Evolutionary conservation across 2,888 invertebrate genomes (phyloP), one percentile per base, ranked within the genome.

Genomic region (Drosophila anomalipes): DNA sequence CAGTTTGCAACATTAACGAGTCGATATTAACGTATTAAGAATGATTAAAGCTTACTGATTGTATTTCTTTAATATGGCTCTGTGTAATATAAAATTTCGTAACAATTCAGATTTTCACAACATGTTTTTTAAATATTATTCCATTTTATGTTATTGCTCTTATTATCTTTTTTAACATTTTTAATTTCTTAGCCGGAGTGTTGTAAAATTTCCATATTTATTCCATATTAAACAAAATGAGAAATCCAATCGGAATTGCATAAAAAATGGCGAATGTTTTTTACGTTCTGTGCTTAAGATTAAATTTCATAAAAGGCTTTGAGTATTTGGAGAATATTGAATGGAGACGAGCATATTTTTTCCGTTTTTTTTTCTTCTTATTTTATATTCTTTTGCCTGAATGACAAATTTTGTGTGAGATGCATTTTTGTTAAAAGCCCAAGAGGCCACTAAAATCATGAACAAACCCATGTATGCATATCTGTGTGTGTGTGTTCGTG

Each of bases 351-450:
- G 30, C 28, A 51, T 6, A 10, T 26, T 19, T 51, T 41, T 57
- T n/a, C 1, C 26, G 10, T 1, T 10, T 26, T 7, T 19, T 37
- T 12, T 22, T 6, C 2, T 19, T 5, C 16, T 35, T 54, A 3
- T 19, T 51, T 12, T 33, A 5, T 4, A 32, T 59, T 63, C 33
- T 68, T 57, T 44, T 54, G 60, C n/a, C 49, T 66, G 81, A 75
- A 86, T 86, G 84, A 75, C 84, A 84, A 86, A 81, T 81, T 81
- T 54, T 74, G 61, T 81, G 71, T 75, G 66, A 72, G 73, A 79
- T 83, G 87, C 82, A 79, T 72, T 86, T 86, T 78, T 83, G 81
- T 75, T 66, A 78, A 88, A 72, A 65, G 52, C 75, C 54, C 47
- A 60, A 68, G 70, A 71, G 59, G 60, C 66, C 70, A 72, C 74